These are phyloP conservation scores for Nasonia oneida DNA, from an alignment of 2,888 invertebrate genomes.

Conservation along the genomic window DNA sequence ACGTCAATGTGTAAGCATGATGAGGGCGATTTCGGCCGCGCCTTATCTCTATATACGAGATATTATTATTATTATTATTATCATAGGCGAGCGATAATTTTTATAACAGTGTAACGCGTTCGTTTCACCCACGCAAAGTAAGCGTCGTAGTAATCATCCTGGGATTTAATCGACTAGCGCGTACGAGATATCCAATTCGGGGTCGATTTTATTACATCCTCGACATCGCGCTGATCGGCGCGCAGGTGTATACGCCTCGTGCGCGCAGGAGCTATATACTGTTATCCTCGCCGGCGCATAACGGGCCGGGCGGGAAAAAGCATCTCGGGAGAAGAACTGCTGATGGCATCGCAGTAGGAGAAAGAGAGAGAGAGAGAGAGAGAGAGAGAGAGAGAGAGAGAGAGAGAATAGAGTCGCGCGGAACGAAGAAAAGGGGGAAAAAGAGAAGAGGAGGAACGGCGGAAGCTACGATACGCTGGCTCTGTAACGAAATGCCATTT, in stretches of 20 bases:
- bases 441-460: slow-evolving; percentile 4
- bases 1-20: slow-evolving; percentile 22
- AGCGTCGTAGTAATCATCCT: too few relatives aligned
- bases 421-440: not conserved
- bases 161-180: too few relatives aligned
- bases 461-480: not conserved
- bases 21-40: slow-evolving; percentile 5
- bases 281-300: slow-evolving; percentile 38
- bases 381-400: not conserved
- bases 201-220: not conserved
- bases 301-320: slow-evolving; percentile 39
- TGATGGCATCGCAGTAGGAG: not conserved
- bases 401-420: slow-evolving; percentile 12
- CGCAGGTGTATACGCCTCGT: not conserved
- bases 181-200: not conserved
- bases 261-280: slow-evolving; percentile 13
- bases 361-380: not conserved
- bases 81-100: slow-evolving; percentile 2
- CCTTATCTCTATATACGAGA: not conserved
- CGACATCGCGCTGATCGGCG: not conserved
- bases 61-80: not conserved
- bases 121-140: not conserved
- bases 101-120: not conserved
- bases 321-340: not conserved
- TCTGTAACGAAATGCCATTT: slow-evolving; percentile 32